A percentile compares a stretch with the other conserved stretches of the same genome.
These are phyloP conservation scores for Porites rus DNA, from an alignment of 92 coral and sea anemone genomes.

Conservation along the genomic window DNA sequence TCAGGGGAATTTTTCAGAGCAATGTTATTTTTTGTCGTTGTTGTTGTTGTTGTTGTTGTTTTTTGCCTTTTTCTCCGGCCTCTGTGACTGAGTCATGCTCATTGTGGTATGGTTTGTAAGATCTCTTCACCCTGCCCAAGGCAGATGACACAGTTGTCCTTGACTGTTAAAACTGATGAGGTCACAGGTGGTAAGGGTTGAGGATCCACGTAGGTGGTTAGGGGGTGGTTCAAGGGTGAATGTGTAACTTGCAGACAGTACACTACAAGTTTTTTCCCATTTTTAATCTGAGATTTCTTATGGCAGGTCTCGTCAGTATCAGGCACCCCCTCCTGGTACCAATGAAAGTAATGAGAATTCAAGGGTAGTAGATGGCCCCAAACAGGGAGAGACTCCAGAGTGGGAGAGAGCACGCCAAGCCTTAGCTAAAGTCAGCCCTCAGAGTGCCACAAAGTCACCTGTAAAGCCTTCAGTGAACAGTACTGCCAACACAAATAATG, in stretches of 20 bases:
- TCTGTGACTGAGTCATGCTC: too few species aligned
- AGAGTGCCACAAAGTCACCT: constrained; percentile 54
- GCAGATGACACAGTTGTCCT: too few species aligned
- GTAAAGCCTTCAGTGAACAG: constrained; percentile 41
- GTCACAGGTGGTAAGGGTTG: too few species aligned
- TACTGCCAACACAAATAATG: constrained; percentile 40
- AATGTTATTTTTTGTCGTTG: too few species aligned
- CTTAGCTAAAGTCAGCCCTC: constrained; percentile 85
- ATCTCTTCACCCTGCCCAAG: too few species aligned
- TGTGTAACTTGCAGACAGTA: not conserved
- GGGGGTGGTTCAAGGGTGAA: too few species aligned
- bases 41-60: too few species aligned
- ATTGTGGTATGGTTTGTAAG: too few species aligned
- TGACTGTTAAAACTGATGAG: too few species aligned
- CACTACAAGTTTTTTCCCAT: not conserved
- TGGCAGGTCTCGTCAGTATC: constrained; percentile 90
- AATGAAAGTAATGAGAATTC: constrained; percentile 50
- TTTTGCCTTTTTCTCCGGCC: too few species aligned
- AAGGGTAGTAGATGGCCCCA: constrained; percentile 50
- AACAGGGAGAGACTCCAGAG: constrained; percentile 84
- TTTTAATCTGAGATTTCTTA: not conserved
- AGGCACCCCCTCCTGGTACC: constrained; percentile 52
- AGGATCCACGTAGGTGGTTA: not conserved
- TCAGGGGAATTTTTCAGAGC: too few species aligned
- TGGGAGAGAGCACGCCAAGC: constrained; percentile 99